These are phyloP conservation scores for Cydia amplana DNA, from an alignment of 1,140 invertebrate species.

Conservation along the genomic window DNA sequence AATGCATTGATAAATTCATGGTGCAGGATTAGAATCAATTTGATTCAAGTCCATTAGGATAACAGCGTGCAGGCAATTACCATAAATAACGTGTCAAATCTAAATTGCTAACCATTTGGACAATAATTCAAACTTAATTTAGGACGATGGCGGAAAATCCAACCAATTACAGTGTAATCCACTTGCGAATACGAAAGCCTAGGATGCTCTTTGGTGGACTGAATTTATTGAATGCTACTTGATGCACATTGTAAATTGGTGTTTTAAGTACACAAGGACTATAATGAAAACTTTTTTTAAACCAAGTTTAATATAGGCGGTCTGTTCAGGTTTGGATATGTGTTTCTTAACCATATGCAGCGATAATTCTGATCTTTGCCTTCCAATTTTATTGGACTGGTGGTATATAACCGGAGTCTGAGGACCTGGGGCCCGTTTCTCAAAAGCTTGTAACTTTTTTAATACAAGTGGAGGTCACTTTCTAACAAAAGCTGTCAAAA, in stretches of 20 bases:
- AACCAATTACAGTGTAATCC: constrained; percentile 54
- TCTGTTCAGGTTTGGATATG: too few relatives aligned
- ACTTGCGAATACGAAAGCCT: constrained; percentile 37
- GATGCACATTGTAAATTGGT: background rate
- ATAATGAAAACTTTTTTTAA: too few relatives aligned
- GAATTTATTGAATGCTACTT: background rate
- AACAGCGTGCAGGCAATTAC: constrained; percentile 49
- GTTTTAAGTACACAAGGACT: background rate
- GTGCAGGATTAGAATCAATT: constrained; percentile 32
- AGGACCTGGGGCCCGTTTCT: too few relatives aligned
- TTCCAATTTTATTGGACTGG: too few relatives aligned
- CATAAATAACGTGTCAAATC: constrained; percentile 55
- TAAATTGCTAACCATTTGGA: constrained; percentile 64
- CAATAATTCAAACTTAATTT: constrained; percentile 63
- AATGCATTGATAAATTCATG: constrained; percentile 30
- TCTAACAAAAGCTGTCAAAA: too few relatives aligned
- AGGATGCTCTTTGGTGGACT: background rate
- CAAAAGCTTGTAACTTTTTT: too few relatives aligned
- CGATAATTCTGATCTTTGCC: too few relatives aligned
- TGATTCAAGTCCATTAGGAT: constrained; percentile 37
- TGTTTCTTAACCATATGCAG: too few relatives aligned
- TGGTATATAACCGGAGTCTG: too few relatives aligned
- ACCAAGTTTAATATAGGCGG: too few relatives aligned
- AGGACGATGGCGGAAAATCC: constrained; percentile 49
- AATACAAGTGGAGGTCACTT: too few relatives aligned